Percentiles rank a stretch among this genome's conserved stretches.
Conservation (phyloP, 2,113 vertebrate genomes). For the Corynorhinus townsendii region DNA sequence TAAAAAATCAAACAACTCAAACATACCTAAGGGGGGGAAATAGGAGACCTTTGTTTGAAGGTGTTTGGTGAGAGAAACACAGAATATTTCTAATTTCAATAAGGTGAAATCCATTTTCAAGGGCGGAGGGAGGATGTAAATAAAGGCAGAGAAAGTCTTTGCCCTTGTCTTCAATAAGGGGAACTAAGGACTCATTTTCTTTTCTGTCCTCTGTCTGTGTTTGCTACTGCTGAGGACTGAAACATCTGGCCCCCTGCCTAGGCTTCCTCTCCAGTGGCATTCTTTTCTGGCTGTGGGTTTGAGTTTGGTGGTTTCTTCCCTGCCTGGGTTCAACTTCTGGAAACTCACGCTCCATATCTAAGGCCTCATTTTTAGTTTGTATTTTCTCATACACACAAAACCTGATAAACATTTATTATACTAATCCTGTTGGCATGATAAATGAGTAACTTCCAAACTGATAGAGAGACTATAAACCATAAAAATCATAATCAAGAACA, state of each 20-base stretch:
- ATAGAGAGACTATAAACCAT: neutral
- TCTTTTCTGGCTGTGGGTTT: neutral
- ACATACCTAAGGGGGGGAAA: neutral
- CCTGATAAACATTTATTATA: neutral
- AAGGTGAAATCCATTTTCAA: conserved; percentile 81
- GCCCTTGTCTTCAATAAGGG: neutral
- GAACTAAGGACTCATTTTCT: neutral
- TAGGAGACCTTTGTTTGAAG: conserved; percentile 54
- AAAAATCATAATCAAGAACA: neutral
- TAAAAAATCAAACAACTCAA: neutral
- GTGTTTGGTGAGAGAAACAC: neutral
- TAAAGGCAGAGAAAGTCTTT: neutral
- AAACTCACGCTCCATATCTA: neutral
- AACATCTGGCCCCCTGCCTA: neutral
- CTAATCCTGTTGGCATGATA: neutral
- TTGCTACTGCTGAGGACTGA: neutral
- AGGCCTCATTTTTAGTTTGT: neutral
- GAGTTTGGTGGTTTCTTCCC: neutral
- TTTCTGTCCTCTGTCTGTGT: neutral
- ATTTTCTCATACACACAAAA: neutral
- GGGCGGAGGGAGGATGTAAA: neutral
- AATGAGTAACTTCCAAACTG: neutral
- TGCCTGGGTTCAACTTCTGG: neutral
- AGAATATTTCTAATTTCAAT: conserved; percentile 73
- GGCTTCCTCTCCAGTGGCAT: neutral